These are phyloP conservation scores for Drosophila arizonae DNA, from an alignment of 1,140 invertebrate genomes.

Conservation along the genomic window DNA sequence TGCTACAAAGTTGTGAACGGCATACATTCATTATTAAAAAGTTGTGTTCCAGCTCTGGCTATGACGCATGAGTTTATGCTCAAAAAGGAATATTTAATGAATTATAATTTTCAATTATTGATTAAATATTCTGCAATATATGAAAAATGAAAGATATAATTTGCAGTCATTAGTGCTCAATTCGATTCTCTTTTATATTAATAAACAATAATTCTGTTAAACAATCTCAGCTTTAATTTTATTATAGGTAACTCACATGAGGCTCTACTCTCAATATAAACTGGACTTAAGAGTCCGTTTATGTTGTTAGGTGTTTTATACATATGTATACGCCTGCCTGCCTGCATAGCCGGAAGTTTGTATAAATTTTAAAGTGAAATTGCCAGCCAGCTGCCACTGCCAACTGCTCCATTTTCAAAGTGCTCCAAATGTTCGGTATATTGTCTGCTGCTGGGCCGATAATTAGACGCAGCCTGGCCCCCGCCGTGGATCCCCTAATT, in stretches of 20 bases:
- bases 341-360: not conserved
- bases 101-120: no score
- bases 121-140: no score
- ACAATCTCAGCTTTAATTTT: no score
- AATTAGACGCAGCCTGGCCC: conserved; percentile 40
- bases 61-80: no score
- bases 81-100: no score
- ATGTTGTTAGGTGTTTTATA: conserved; percentile 11
- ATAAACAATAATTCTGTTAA: no score
- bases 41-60: no score
- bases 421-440: conserved; percentile 24
- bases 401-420: conserved; percentile 7
- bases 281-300: not conserved
- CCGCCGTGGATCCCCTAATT: conserved; percentile 47
- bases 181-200: no score
- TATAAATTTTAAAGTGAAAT: conserved; percentile 31
- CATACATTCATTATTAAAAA: no score
- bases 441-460: conserved; percentile 51
- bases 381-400: conserved; percentile 28
- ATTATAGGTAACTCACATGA: no score
- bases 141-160: no score
- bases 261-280: not conserved
- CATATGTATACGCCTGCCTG: conserved; percentile 3
- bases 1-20: not conserved
- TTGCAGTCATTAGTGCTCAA: no score